phyloP scores from a whole-genome alignment of 1,140 invertebrate genomes.

The Whitmania pigra region DNA sequence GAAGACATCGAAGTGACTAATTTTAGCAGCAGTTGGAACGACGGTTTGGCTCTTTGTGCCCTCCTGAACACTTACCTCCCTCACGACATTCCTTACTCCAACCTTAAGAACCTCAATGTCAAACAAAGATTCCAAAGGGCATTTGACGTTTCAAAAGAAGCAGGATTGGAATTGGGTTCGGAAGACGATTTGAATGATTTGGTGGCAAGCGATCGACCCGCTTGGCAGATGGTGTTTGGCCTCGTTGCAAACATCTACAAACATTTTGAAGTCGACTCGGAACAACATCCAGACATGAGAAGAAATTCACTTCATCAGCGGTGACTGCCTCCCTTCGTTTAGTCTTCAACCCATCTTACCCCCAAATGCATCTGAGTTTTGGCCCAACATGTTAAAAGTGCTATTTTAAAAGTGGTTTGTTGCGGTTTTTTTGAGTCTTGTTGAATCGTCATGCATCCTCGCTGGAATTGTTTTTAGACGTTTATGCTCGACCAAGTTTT shows the following conservation, averaged over 20 bases:
- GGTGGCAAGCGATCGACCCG: constrained; percentile 77
- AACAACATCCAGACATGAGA: too few species aligned
- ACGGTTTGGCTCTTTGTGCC: constrained; percentile 76
- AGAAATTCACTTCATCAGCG: too few species aligned
- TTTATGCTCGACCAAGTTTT: too few species aligned
- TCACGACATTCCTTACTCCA: constrained; percentile 60
- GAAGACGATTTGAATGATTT: constrained; percentile 65
- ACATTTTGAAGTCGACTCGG: constrained; percentile 22
- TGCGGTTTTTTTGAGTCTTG: too few species aligned
- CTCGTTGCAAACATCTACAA: constrained; percentile 79
- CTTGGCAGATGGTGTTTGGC: constrained; percentile 86
- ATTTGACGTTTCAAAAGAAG: not conserved
- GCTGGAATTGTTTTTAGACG: too few species aligned
- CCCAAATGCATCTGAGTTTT: too few species aligned
- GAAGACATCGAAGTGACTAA: constrained; percentile 71
- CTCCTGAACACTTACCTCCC: constrained; percentile 76
- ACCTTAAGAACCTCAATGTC: not conserved
- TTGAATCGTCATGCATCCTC: too few species aligned
- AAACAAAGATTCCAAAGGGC: not conserved
- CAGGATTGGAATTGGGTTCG: not conserved
- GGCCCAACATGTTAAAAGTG: too few species aligned
- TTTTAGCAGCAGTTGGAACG: constrained; percentile 82
- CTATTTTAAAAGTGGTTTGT: too few species aligned
- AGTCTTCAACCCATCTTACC: too few species aligned
- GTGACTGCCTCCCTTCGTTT: too few species aligned